These are phyloP conservation scores for Erebia ligea DNA, from an alignment of 2,888 invertebrate species.

Conservation along the genomic window DNA sequence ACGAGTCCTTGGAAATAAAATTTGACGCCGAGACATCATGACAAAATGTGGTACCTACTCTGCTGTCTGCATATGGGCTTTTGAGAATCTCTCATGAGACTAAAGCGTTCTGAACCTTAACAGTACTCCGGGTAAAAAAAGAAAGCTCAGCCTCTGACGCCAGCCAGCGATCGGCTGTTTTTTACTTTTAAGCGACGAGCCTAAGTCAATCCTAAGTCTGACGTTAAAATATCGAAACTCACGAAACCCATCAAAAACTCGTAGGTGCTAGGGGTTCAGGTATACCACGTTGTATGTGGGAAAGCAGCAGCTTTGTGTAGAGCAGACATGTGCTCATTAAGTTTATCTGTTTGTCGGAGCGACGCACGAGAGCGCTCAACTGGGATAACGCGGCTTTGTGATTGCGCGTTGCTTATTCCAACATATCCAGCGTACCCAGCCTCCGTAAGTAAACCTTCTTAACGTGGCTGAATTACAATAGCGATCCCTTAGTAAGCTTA, in stretches of 20 bases:
- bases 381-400: conserved; percentile 72
- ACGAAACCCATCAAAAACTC: neutral
- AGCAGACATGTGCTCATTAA: conserved; percentile 53
- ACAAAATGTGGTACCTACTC: no score
- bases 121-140: no score
- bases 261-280: neutral
- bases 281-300: neutral
- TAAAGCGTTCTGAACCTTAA: no score
- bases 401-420: conserved; percentile 42
- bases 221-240: no score
- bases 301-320: conserved; percentile 31
- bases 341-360: conserved; percentile 60
- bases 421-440: conserved; percentile 21
- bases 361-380: conserved; percentile 66
- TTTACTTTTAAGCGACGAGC: no score
- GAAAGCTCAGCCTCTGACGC: no score
- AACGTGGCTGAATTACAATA: conserved; percentile 42
- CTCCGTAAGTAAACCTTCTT: conserved; percentile 42
- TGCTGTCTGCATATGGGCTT: no score
- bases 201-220: no score
- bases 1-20: no score
- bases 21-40: no score
- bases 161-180: no score
- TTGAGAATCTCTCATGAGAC: no score
- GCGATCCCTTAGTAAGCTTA: conserved; percentile 26